phyloP scores from a whole-genome alignment of 1,140 invertebrate species.

The Adoxophyes honmai region DNA sequence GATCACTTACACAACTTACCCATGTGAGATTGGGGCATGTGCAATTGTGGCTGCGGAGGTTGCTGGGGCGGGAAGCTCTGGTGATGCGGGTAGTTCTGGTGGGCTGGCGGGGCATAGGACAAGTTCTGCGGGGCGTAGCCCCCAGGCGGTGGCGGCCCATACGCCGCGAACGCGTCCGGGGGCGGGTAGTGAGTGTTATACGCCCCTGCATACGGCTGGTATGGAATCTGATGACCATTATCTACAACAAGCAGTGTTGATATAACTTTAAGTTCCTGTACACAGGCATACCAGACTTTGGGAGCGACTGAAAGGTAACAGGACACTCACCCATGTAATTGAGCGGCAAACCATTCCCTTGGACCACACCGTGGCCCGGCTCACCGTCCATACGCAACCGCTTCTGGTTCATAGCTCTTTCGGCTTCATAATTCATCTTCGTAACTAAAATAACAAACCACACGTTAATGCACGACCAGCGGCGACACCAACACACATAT shows the following conservation, averaged over 20 bases:
- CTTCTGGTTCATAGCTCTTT: constrained; percentile 76
- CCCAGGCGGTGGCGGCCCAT: constrained; percentile 66
- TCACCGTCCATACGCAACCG: constrained; percentile 74
- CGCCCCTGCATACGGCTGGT: constrained; percentile 72
- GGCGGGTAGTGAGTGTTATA: constrained; percentile 75
- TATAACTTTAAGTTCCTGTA: not conserved
- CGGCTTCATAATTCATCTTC: constrained; percentile 77
- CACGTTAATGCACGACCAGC: constrained; percentile 35
- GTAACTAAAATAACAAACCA: constrained; percentile 64
- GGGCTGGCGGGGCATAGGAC: constrained; percentile 71
- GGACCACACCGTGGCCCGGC: constrained; percentile 72
- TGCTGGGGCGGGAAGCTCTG: constrained; percentile 67
- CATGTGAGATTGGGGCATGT: constrained; percentile 72
- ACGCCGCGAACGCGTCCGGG: constrained; percentile 68
- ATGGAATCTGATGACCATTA: constrained; percentile 76
- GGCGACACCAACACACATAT: constrained; percentile 36
- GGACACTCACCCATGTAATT: constrained; percentile 69
- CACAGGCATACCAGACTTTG: not conserved
- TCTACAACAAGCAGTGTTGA: constrained; percentile 53
- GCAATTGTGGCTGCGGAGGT: constrained; percentile 62
- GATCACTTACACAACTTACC: constrained; percentile 39
- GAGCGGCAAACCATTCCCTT: constrained; percentile 74
- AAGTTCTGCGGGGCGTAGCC: constrained; percentile 72
- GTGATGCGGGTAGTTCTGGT: constrained; percentile 72
- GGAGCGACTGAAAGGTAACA: not conserved